Evolutionary conservation across 2,888 invertebrate genomes (phyloP), one percentile per base, ranked within the genome.

Genomic region (Endotricha flammealis): DNA sequence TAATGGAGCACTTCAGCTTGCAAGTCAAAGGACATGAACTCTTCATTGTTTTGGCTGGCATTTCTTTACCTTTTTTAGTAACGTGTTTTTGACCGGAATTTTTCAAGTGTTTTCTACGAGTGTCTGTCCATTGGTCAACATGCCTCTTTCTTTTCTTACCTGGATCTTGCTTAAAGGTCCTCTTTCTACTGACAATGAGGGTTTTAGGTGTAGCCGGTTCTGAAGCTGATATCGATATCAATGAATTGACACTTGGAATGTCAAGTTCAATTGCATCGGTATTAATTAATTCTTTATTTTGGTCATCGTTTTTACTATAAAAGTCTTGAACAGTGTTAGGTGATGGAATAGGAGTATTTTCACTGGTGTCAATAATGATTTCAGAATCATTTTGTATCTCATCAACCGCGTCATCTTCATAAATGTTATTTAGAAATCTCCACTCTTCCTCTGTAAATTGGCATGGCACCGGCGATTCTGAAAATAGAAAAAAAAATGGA

Each of bases 331-430:
- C 12, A 27, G 34, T 17, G 9, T 20, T 28, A 34, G 34, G 34
- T 27, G 34, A 28, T 34, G 34, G 34, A 20, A 28, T 27, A 10
- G 34, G 16, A 27, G 34, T 34, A 34, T 29, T 20, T 35, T 35
- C 22, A 35, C 22, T 35, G 22, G 13, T 35, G 11, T 35, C 12
- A 29, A 35, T 20, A 22, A 23, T 14, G 23, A 33, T 25, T 25
- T 33, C 25, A 13, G 25, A 25, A 16, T 22, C 32, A 24, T 23
- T 32, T 10, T 23, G 24, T 32, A 23, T 14, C 25, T 27, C 16
- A 16, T 24, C 11, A 25, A 11, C 13, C 12, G 25, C 13, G 27
- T 23, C 24, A 10, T 13, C 13, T 16, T 14, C 25, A 25, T 25
- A 16, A 13, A 23, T n/a, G 17, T 33, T 25, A 12, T 25, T 27